Conservation (phyloP, 2,888 invertebrate species). For the Hyposoter didymator region DNA sequence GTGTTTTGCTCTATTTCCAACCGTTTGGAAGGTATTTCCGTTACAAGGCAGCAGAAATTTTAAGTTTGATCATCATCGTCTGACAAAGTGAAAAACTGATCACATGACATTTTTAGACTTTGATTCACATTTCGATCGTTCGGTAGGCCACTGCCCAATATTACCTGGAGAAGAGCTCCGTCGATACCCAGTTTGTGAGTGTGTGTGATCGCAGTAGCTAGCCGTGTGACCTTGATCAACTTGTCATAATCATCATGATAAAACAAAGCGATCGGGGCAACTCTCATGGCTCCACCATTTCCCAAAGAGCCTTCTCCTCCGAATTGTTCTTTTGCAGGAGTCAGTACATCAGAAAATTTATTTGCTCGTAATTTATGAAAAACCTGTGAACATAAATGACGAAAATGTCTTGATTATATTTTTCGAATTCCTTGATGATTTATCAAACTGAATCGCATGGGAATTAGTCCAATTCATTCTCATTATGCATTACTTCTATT, state of each 20-base stretch:
- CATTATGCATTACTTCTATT: background rate
- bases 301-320: constrained; percentile 89
- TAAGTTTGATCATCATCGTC: background rate
- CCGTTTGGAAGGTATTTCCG: background rate
- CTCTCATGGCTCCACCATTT: constrained; percentile 92
- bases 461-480: background rate
- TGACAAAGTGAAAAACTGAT: no score
- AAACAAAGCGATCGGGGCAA: constrained; percentile 88
- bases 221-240: constrained; percentile 85
- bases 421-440: background rate
- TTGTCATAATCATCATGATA: constrained; percentile 85
- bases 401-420: background rate
- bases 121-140: background rate
- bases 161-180: constrained; percentile 86
- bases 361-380: constrained; percentile 86
- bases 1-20: background rate
- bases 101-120: no score
- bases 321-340: constrained; percentile 89
- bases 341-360: constrained; percentile 86
- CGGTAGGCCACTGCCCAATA: no score
- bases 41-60: background rate
- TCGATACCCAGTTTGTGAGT: constrained; percentile 86
- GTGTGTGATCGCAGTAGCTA: constrained; percentile 88
- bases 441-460: background rate
- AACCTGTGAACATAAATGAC: constrained; percentile 78